phyloP scores from a whole-genome alignment of 2,797 vertebrate genomes.

The Cottoperca gobio region DNA sequence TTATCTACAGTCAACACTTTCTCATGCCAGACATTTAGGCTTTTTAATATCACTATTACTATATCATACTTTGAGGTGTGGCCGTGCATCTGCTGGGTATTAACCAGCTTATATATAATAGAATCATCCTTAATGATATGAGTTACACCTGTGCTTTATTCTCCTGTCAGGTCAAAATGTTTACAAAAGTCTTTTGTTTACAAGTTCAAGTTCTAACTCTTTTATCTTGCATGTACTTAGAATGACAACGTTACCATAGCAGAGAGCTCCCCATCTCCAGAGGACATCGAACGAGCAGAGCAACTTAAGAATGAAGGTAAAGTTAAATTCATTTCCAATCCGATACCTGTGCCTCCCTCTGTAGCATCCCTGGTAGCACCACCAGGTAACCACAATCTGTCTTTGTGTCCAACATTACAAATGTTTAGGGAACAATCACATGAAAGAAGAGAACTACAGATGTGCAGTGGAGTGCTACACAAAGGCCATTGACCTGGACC shows the following conservation, averaged over 20 bases:
- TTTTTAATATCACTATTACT: background rate
- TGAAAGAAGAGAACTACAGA: conserved; percentile 97
- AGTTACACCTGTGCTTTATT: background rate
- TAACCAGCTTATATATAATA: background rate
- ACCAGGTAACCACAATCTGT: background rate
- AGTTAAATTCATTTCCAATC: background rate
- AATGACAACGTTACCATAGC: conserved; percentile 89
- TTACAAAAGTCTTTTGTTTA: background rate
- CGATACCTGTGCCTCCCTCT: background rate
- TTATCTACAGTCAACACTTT: background rate
- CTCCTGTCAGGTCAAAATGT: background rate
- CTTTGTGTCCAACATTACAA: background rate
- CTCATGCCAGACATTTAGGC: background rate
- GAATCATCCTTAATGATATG: background rate
- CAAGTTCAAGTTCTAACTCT: background rate
- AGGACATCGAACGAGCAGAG: conserved; percentile 92
- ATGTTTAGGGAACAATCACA: conserved; percentile 98
- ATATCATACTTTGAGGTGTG: background rate
- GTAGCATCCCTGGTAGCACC: background rate
- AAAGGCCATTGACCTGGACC: conserved; percentile 93
- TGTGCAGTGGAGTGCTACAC: conserved; percentile 95
- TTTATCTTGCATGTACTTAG: conserved; percentile 67
- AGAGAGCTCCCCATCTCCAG: conserved; percentile 86
- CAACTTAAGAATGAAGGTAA: conserved; percentile 97
- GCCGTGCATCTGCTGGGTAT: background rate